phyloP scores from a whole-genome alignment of 2,797 vertebrate genomes.

The Oreochromis mossambicus region DNA sequence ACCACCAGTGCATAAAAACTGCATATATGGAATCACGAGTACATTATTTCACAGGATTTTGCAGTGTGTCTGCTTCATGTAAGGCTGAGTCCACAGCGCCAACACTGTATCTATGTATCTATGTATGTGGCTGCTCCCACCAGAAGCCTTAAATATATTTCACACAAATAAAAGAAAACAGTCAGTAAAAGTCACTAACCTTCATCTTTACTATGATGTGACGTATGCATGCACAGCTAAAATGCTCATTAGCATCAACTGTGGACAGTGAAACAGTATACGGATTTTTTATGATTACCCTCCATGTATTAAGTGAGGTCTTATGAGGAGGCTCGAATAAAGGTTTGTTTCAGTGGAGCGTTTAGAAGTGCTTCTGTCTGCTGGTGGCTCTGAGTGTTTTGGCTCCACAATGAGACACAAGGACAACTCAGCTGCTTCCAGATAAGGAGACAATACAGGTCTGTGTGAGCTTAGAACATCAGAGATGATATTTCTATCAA shows the following conservation, averaged over 20 bases:
- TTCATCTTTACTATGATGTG: neutral
- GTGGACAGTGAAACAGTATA: neutral
- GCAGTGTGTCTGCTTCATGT: neutral
- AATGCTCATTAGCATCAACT: neutral
- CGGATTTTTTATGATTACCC: neutral
- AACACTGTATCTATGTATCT: neutral
- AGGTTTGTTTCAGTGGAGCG: neutral
- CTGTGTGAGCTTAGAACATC: neutral
- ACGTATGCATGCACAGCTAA: rapidly evolving
- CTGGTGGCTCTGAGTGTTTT: neutral
- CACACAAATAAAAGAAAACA: neutral
- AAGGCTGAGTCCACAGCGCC: neutral
- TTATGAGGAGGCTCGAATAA: neutral
- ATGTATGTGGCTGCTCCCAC: neutral
- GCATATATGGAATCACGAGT: rapidly evolving
- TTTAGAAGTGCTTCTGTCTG: neutral
- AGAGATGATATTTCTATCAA: neutral
- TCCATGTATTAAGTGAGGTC: neutral
- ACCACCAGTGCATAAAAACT: neutral
- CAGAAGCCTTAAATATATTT: neutral
- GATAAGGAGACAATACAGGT: rapidly evolving
- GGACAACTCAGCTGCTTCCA: neutral
- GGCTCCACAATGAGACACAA: neutral
- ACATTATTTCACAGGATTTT: neutral
- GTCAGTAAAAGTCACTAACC: neutral